Evolutionary conservation across 2,797 vertebrate species (phyloP), one percentile per base, ranked within the genome.

Genomic region (Steatocranus sp.): DNA sequence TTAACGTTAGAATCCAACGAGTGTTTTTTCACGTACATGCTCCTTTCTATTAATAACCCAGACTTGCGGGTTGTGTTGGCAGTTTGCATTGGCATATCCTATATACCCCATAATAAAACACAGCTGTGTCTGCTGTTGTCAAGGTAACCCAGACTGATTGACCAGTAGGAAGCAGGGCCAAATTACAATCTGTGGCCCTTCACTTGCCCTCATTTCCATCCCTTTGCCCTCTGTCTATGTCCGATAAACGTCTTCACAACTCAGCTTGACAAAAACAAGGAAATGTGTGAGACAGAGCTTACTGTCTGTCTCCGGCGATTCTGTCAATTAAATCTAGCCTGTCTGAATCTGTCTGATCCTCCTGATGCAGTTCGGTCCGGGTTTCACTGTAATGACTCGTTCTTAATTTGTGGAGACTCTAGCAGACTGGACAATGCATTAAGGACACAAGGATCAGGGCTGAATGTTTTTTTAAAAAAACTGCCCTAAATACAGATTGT

Each of bases 311-410:
- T 91, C 76, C 8, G 23, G 50, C 30, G 61, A 80, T 78, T 92
- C 85, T 87, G 89, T 93, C 89, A 92, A 92, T 91, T 93, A 91
- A 90, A 86, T 80, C 79, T 41, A 82, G 75, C 76, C 87, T 7
- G 83, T 83, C 80, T 87, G 89, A 89, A 89, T 91, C 91, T 12
- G 54, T 91, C 90, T 93, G 89, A 92, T 93, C 89, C 90, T 61
- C 18, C 74, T 88, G 83, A 87, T 36, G 48, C 51, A 75, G 53
- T 61, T 9, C 18, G 9, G 70, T 82, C 54, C 70, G 58, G 77
- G 70, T 84, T 81, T 41, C 46, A 84, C 88, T 83, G 79, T 76
- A 87, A 81, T 86, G 78, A 84, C 78, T 63, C 61, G 23, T 74
- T 34, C 54, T 84, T 87, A 38, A 83, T 92, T 85, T 84, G 50